Evolutionary conservation across 2,113 vertebrate species (phyloP).

Genomic region (Caloenas nicobarica): DNA sequence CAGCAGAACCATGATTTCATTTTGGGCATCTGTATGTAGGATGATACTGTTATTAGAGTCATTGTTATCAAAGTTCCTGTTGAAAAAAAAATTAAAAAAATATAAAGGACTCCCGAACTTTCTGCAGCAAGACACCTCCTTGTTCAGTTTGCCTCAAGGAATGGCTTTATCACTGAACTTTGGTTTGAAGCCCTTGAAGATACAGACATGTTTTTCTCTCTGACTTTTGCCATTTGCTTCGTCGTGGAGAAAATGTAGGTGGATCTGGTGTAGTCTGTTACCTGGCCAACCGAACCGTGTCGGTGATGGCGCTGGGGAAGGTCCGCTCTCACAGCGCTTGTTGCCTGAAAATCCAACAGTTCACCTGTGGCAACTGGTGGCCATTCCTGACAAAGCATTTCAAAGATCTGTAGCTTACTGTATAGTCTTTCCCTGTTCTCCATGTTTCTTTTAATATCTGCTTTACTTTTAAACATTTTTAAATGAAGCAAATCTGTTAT

Average conservation of each 20-base stretch:
- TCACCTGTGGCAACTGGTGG: not conserved
- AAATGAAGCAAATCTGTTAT: not conserved
- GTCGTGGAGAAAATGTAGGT: not conserved
- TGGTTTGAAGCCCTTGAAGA: not conserved
- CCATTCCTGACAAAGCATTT: not conserved
- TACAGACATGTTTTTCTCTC: not conserved
- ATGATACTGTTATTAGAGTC: not conserved
- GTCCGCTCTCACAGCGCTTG: not conserved
- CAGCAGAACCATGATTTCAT: not conserved
- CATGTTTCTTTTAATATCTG: not conserved
- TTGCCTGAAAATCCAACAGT: not conserved
- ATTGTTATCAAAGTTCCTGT: not conserved
- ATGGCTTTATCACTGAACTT: not conserved
- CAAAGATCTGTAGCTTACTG: not conserved
- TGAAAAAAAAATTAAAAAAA: not conserved
- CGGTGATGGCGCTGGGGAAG: not conserved
- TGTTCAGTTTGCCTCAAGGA: not conserved
- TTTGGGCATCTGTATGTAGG: not conserved
- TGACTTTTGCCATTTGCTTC: not conserved
- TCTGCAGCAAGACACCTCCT: not conserved
- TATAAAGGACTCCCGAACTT: rapidly evolving
- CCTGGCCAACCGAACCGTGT: not conserved
- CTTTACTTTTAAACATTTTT: not conserved
- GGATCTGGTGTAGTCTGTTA: not conserved
- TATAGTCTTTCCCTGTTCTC: not conserved